Percentiles rank a stretch among this genome's conserved stretches.
These are phyloP conservation scores for Escarpia spicata DNA, from an alignment of 2,888 invertebrate genomes.

Conservation along the genomic window DNA sequence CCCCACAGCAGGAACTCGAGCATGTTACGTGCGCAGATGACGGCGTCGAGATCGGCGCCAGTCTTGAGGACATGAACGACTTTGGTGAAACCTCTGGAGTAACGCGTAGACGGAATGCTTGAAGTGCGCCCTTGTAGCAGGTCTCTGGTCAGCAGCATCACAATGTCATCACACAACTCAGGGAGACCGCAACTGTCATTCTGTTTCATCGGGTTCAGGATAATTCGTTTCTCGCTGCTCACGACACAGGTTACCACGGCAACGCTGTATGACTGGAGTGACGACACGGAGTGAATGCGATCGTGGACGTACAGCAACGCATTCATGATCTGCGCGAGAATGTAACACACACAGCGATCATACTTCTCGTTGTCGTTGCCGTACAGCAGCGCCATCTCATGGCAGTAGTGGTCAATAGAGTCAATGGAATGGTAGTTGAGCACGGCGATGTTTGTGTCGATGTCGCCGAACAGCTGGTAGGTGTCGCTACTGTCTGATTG, in stretches of 20 bases:
- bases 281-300: conserved; percentile 13
- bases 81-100: neutral
- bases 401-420: conserved; percentile 12
- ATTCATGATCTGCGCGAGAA: conserved; percentile 21
- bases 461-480: neutral
- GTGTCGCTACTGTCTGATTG: neutral
- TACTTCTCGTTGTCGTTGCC: neutral
- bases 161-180: neutral
- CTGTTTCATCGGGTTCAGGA: neutral
- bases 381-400: neutral
- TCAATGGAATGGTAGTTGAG: conserved; percentile 16
- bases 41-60: neutral
- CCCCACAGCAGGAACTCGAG: conserved; percentile 31
- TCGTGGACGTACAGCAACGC: conserved; percentile 26
- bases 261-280: conserved; percentile 19
- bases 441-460: neutral
- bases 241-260: neutral
- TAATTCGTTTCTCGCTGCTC: neutral
- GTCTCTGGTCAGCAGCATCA: neutral
- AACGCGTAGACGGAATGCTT: neutral
- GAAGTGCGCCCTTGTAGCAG: neutral
- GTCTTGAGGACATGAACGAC: neutral
- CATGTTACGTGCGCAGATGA: conserved; percentile 18
- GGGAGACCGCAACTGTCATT: neutral
- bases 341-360: conserved; percentile 24